Percentiles rank a stretch among this genome's conserved stretches.
Conservation (phyloP, 2,888 invertebrate species). For the Pammene fasciana region DNA sequence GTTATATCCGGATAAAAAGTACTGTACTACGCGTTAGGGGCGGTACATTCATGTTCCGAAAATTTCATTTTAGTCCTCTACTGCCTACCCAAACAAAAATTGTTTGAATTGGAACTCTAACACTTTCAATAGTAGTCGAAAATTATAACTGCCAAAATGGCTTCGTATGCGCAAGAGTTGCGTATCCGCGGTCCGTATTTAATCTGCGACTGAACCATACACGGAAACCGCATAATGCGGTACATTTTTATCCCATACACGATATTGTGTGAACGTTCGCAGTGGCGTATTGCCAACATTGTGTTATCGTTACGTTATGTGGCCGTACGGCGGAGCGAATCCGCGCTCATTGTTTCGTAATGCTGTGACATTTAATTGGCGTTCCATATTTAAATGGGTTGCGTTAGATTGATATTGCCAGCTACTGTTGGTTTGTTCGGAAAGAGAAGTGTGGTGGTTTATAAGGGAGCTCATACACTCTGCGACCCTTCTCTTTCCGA, state of each 20-base stretch:
- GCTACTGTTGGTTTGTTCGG: background rate
- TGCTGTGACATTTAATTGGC: conserved; percentile 25
- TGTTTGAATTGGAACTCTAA: too few relatives aligned
- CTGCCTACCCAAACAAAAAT: too few relatives aligned
- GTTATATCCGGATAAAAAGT: too few relatives aligned
- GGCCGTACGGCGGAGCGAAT: conserved; percentile 45
- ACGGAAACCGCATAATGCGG: conserved; percentile 59
- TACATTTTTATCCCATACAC: conserved; percentile 70
- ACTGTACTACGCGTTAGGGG: too few relatives aligned
- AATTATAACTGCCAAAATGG: too few relatives aligned
- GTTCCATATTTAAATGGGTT: conserved; percentile 21
- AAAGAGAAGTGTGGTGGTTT: too few relatives aligned
- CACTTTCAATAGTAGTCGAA: too few relatives aligned
- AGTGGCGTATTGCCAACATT: conserved; percentile 59
- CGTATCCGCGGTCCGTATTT: background rate
- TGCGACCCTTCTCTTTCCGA: too few relatives aligned
- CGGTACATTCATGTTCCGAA: too few relatives aligned
- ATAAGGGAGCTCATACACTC: too few relatives aligned
- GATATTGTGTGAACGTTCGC: conserved; percentile 61
- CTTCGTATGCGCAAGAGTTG: background rate
- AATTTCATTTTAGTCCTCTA: too few relatives aligned
- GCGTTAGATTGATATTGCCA: background rate
- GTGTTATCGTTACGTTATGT: conserved; percentile 34
- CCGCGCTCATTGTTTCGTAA: conserved; percentile 58
- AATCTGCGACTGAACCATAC: conserved; percentile 49